phyloP scores from a whole-genome alignment of 2,797 vertebrate species.

The Amniataba percoides region DNA sequence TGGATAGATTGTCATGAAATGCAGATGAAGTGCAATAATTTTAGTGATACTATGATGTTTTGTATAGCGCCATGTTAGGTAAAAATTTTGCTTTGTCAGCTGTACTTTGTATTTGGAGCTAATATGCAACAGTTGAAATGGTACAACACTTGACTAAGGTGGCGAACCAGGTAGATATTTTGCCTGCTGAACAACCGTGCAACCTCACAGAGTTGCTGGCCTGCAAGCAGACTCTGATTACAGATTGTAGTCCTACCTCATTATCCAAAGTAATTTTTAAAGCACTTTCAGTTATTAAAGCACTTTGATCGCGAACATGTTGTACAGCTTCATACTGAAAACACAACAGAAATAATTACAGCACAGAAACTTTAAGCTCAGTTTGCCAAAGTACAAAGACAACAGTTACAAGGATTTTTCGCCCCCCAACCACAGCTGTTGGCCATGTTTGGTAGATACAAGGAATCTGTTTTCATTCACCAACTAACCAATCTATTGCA shows the following conservation, averaged over 20 bases:
- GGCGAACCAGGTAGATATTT: neutral
- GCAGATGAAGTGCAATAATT: neutral
- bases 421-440: slow-evolving; percentile 22
- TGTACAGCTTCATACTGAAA: neutral
- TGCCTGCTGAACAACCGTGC: neutral
- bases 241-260: neutral
- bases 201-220: neutral
- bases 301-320: neutral
- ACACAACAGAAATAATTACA: slow-evolving; percentile 9
- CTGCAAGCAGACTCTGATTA: neutral
- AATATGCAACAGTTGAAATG: neutral
- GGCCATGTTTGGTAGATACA: slow-evolving; percentile 11
- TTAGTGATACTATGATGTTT: neutral
- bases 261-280: neutral
- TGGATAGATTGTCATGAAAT: neutral
- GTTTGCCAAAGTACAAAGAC: slow-evolving; percentile 5
- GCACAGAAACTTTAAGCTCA: neutral
- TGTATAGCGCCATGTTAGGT: neutral
- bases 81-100: neutral
- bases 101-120: neutral
- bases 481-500: slow-evolving; percentile 33
- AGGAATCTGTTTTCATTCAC: slow-evolving; percentile 47
- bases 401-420: slow-evolving; percentile 4
- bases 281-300: neutral
- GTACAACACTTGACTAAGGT: neutral